phyloP scores from a whole-genome alignment of 2,888 invertebrate genomes.

The Eristalinus sepulchralis region DNA sequence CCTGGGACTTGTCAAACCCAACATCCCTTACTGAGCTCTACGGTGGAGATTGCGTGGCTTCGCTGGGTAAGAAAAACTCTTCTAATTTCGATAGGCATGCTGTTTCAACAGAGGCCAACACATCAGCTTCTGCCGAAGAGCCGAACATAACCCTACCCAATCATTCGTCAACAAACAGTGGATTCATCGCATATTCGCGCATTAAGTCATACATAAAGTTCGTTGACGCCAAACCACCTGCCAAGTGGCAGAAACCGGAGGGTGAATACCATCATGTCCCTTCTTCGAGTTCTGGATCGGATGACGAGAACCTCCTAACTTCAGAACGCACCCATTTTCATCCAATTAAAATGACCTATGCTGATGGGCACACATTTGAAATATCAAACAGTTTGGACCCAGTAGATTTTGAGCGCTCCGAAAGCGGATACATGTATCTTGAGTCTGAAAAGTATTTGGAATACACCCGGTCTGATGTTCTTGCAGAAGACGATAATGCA shows the following conservation, averaged over 20 bases:
- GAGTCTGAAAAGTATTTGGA: conserved; percentile 81
- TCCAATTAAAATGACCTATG: conserved; percentile 86
- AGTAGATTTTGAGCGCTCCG: conserved; percentile 86
- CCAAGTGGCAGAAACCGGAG: conserved; percentile 53
- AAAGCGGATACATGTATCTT: conserved; percentile 84
- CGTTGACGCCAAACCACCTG: conserved; percentile 39
- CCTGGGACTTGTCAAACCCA: conserved; percentile 74
- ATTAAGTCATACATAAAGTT: conserved; percentile 72
- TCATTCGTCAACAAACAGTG: conserved; percentile 75
- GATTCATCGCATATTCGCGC: conserved; percentile 75
- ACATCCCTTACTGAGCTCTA: conserved; percentile 74
- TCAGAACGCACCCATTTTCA: conserved; percentile 91
- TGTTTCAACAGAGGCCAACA: conserved; percentile 2
- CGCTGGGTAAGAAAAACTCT: conserved; percentile 58
- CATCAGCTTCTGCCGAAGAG: conserved; percentile 5
- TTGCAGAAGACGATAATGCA: conserved; percentile 73
- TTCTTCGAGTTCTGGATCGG: conserved; percentile 41
- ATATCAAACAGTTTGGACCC: conserved; percentile 85
- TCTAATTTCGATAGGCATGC: conserved; percentile 62
- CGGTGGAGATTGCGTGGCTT: conserved; percentile 54
- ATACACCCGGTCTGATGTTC: conserved; percentile 74
- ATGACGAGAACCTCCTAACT: conserved; percentile 86
- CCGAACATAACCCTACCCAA: conserved; percentile 74
- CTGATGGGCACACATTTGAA: conserved; percentile 88
- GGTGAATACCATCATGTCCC: conserved; percentile 43